Evolutionary conservation across 2,888 invertebrate species (phyloP).

Genomic region (Boloria selene): DNA sequence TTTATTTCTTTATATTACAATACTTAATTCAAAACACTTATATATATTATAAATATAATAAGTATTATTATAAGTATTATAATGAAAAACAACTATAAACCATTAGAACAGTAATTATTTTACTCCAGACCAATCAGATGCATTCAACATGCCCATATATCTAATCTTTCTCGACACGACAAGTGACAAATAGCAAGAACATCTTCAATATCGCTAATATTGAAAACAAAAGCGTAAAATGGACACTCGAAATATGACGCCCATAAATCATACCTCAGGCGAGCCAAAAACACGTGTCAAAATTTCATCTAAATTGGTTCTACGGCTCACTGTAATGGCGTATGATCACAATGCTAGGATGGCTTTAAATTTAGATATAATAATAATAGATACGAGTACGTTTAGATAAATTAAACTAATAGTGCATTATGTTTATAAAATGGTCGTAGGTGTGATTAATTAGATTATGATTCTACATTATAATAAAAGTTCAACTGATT

Average conservation of each 20-base stretch:
- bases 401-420: neutral
- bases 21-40: no score
- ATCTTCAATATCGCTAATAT: conserved; percentile 26
- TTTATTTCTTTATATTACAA: no score
- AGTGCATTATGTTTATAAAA: neutral
- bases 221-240: conserved; percentile 20
- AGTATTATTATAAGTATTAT: no score
- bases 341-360: conserved; percentile 12
- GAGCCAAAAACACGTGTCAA: conserved; percentile 31
- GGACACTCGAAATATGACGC: conserved; percentile 13
- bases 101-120: no score
- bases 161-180: neutral
- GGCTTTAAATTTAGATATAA: conserved; percentile 24
- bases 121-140: neutral
- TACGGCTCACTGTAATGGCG: conserved; percentile 22
- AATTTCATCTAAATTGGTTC: conserved; percentile 11
- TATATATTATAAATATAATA: no score
- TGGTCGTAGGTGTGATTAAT: neutral
- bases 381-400: conserved; percentile 16
- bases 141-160: neutral
- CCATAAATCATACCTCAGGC: conserved; percentile 22
- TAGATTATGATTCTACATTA: neutral
- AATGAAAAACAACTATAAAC: no score
- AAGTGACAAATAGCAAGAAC: conserved; percentile 19
- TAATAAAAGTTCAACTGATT: no score